Evolutionary conservation across 2,888 invertebrate species (phyloP), one percentile per base, ranked within the genome.

Genomic region (Agonopterix subpropinquella): DNA sequence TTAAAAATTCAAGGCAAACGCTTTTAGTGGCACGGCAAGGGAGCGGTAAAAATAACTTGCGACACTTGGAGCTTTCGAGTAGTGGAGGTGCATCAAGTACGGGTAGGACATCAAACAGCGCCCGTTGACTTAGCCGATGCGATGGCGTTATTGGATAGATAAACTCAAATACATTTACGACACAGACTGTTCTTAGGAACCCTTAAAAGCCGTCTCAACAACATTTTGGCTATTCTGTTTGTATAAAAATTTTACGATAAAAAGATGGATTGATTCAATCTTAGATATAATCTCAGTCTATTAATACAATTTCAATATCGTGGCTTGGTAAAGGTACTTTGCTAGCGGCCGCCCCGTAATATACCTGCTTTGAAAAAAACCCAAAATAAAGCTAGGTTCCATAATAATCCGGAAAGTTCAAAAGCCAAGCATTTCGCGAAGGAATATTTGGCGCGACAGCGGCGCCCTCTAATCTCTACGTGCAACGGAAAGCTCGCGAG

Each of bases 1-100:
- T 85, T 80, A 83, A 85, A 74, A 82, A 86, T 86, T 81, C 78
- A 84, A 79, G 71, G 71, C 77, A 80, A 83, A 81, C 69, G 77
- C 84, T 83, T 86, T 84, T 80, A 84, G 74, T 72, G 66, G 58
- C 58, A 54, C 69, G 61, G 64, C 65, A 58, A 66, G 69, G 62
- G 68, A 62, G 57, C 64, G 64, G 71, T 75, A 79, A 81, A 82
- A 84, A 82, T 79, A 84, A 80, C 80, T 75, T 65, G 64, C 61
- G 64, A 72, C 68, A 68, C 72, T 75, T 67, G 64, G 62, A 62
- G 59, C n/a, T 18, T 7, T 28, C 28, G 28, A 44, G n/a, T 67
- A 70, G 67, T 64, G 61, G 56, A 67, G 65, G 64, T 68, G 66
- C 64, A 65, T 54, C 67, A 58, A 62, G 59, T 56, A 53, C 59